These are phyloP conservation scores for Furcifer pardalis DNA, from an alignment of 2,797 vertebrate genomes.

Conservation along the genomic window DNA sequence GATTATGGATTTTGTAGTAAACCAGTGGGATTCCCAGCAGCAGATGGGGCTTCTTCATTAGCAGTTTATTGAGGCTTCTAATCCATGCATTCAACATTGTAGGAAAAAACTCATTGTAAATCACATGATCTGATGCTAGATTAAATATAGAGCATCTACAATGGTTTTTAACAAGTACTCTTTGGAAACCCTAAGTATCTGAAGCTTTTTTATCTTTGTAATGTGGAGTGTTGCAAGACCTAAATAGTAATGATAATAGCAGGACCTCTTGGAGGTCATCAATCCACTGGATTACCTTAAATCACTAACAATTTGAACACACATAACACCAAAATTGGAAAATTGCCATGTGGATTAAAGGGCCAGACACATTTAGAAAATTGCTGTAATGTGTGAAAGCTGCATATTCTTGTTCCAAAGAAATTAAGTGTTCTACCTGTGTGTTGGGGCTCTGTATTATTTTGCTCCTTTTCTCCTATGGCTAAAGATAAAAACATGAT, in stretches of 20 bases:
- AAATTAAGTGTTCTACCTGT: too few relatives aligned
- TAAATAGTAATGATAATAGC: too few relatives aligned
- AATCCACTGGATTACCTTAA: too few relatives aligned
- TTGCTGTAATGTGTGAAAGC: constrained; percentile 1
- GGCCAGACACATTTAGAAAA: constrained; percentile 6
- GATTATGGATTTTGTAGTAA: not conserved
- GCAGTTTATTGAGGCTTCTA: not conserved
- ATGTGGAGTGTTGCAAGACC: not conserved
- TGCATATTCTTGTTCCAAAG: not conserved
- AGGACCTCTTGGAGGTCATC: too few relatives aligned
- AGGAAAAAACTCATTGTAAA: not conserved
- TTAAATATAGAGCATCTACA: not conserved
- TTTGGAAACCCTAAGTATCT: not conserved
- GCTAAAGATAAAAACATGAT: constrained; percentile 75
- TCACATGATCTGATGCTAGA: not conserved
- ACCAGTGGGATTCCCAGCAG: not conserved
- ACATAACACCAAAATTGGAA: too few relatives aligned
- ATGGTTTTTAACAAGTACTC: not conserved
- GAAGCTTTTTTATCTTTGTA: constrained; percentile 3
- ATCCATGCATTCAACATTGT: not conserved
- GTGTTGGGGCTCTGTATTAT: not conserved
- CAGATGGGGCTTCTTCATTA: not conserved
- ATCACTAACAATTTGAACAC: too few relatives aligned
- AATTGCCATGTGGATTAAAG: constrained; percentile 13
- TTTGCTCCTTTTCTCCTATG: constrained; percentile 61